phyloP scores from a whole-genome alignment of 2,888 invertebrate species.

The Eremobia ochroleuca region DNA sequence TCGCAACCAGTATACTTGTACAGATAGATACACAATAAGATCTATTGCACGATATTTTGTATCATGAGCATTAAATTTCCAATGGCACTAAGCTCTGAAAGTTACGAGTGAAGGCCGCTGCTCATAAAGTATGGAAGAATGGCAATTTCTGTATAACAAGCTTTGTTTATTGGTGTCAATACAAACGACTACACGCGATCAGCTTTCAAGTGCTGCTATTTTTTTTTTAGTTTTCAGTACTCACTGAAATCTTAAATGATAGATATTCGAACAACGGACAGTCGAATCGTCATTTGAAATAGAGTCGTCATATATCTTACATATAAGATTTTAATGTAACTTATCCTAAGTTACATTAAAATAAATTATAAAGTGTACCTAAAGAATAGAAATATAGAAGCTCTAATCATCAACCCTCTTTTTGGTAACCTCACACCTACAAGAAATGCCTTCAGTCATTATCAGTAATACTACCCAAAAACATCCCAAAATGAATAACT shows the following conservation, averaged over 20 bases:
- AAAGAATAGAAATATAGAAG: neutral
- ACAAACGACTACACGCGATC: no score
- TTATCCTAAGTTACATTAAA: neutral
- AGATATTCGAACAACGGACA: neutral
- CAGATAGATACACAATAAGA: slow-evolving; percentile 13
- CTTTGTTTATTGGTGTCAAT: neutral
- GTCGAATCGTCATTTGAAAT: no score
- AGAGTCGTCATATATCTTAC: neutral
- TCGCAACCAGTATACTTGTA: slow-evolving; percentile 32
- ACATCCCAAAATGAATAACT: neutral
- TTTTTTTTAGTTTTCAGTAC: neutral
- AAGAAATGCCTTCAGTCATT: neutral
- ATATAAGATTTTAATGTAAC: no score
- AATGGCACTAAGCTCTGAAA: slow-evolving; percentile 25
- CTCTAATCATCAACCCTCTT: no score
- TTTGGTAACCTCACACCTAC: neutral
- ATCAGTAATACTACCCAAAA: neutral
- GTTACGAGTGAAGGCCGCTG: neutral
- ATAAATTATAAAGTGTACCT: neutral
- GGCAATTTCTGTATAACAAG: neutral
- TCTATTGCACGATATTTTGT: slow-evolving; percentile 22
- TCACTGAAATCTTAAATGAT: neutral
- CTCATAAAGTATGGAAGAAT: neutral
- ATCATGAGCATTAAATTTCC: slow-evolving; percentile 15
- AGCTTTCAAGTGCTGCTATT: neutral